Base-by-base conservation (phyloP, 2,113 vertebrate genomes). In the Macroglossus sobrinus region DNA sequence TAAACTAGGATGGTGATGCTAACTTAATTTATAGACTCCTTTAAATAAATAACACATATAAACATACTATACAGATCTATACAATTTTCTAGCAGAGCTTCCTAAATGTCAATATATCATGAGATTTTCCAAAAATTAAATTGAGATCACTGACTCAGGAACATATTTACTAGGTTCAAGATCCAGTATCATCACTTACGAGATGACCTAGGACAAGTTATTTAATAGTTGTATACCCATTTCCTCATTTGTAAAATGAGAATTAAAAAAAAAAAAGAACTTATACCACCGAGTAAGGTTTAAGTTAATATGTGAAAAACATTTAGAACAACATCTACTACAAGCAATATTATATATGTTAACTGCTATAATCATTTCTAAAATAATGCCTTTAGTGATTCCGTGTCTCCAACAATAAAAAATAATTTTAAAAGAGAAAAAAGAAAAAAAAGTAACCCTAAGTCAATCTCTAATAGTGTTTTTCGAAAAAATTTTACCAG, bases 91-190 rank as follows among this genome's bases (percentile, higher is more conserved):
- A 57, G 28, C 21, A 75, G 64, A 38, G 47, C 84, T 55, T 86
- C 7, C 33, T 63, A 57, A 96, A 57, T 63, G 57, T 33, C 55
- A 82, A 22, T 57, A 47, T 33, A 64, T 38, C 11, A 43, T 16
- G 35, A 43, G 21, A 75, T 69, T 96, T 96, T 88, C 50, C 10
- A 75, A 93, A 75, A 90, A 82, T 47, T 87, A 93, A 96, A 94
- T 87, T 45, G 93, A 87, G 59, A 88, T 45, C 12, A 89, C 9
- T 43, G 61, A 87, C 35, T 85, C 28, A 81, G n/a, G 74, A 86
- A 85, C 11, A 55, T 86, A 40, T 12, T 53, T 80, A 35, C 33
- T 53, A 89, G 53, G n/a, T 74, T 91, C 21, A 93, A 43, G 13
- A 76, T 40, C 26, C 30, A 76, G 24, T 1, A 38, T 30, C 38